Conservation (phyloP, 2,888 invertebrate species). For the Theretra japonica region DNA sequence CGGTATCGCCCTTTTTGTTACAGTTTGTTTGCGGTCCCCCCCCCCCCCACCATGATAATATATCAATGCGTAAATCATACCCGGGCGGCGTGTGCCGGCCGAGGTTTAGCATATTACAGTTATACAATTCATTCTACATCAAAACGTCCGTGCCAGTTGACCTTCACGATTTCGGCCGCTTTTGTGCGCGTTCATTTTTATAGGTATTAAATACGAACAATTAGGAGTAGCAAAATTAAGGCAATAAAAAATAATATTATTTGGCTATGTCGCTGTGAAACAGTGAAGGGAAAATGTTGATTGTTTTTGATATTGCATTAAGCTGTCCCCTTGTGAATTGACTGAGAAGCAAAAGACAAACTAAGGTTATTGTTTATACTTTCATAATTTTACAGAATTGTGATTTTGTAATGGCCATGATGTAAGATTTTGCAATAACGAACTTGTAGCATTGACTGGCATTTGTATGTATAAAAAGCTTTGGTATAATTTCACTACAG, state of each 20-base stretch:
- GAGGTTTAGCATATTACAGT: background rate
- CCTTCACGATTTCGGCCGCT: background rate
- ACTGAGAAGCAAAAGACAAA: constrained; percentile 29
- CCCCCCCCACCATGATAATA: too few species aligned
- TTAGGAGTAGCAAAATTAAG: constrained; percentile 10
- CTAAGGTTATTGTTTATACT: constrained; percentile 30
- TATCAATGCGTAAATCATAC: background rate
- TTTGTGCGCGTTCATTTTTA: background rate
- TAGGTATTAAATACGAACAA: background rate
- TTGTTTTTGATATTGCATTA: background rate
- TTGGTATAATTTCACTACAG: constrained; percentile 1
- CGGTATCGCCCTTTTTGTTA: background rate
- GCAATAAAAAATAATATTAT: constrained; percentile 1
- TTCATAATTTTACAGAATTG: constrained; percentile 28
- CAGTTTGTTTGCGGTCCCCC: too few species aligned
- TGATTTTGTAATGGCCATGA: constrained; percentile 24
- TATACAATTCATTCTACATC: too few species aligned
- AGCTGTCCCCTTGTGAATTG: constrained; percentile 6
- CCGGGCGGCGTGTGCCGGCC: background rate
- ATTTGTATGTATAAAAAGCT: constrained; percentile 3
- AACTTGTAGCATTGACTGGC: background rate
- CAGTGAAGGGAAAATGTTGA: background rate
- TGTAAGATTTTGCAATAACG: background rate
- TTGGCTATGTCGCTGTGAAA: constrained; percentile 1
- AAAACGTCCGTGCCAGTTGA: too few species aligned